phyloP scores from a whole-genome alignment of 2,113 vertebrate genomes.

The Trematocara stigmaticum region DNA sequence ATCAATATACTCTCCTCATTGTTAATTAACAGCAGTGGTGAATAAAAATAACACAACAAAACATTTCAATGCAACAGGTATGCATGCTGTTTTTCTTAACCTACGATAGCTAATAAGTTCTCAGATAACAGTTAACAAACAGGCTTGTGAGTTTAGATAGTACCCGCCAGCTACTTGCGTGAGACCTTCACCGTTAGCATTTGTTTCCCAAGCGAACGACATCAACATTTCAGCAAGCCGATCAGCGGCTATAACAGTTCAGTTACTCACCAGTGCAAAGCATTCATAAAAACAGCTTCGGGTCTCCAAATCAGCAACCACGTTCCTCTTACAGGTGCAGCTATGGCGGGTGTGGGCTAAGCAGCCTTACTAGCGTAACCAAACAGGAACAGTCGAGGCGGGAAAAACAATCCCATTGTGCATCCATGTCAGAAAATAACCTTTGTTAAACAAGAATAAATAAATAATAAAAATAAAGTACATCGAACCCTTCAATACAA shows the following conservation, averaged over 20 bases:
- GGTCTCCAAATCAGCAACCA: not conserved
- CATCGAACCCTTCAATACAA: not conserved
- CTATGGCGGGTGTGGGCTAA: not conserved
- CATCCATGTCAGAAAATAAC: not conserved
- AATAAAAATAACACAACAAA: not conserved
- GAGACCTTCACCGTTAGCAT: fast-evolving
- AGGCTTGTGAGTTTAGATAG: not conserved
- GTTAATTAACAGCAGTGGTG: not conserved
- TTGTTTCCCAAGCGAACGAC: fast-evolving
- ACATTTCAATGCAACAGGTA: not conserved
- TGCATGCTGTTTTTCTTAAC: fast-evolving
- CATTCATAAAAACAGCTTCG: not conserved
- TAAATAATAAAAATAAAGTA: not conserved
- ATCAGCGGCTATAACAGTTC: fast-evolving
- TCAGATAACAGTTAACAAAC: fast-evolving
- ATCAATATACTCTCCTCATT: not conserved
- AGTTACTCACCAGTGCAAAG: not conserved
- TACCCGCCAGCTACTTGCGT: not conserved
- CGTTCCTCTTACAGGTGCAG: fast-evolving
- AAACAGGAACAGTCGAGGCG: not conserved
- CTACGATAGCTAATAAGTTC: not conserved
- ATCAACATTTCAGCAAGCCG: not conserved
- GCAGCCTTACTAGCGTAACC: not conserved
- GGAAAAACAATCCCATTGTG: not conserved
- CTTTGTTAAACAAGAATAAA: not conserved